A percentile compares a stretch with the other conserved stretches of the same genome.
phyloP scores from a whole-genome alignment of 2,888 invertebrate species.

The Oasisia sp. region DNA sequence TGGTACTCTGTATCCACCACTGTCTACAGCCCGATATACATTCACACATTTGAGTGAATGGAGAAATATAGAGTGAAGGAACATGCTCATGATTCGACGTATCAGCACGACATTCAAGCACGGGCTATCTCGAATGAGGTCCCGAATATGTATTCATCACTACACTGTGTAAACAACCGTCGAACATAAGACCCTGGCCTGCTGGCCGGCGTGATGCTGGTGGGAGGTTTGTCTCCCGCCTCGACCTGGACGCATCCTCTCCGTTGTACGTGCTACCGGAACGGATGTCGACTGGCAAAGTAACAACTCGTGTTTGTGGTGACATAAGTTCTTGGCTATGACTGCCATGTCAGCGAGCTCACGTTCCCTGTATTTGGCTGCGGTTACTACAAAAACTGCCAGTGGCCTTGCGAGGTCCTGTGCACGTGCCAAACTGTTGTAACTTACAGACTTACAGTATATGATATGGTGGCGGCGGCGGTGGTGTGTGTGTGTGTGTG shows the following conservation, averaged over 20 bases:
- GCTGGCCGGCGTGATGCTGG: neutral
- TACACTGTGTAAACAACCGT: neutral
- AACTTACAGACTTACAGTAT: neutral
- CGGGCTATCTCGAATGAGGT: no score
- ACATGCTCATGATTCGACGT: no score
- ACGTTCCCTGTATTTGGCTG: neutral
- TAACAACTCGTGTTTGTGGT: neutral
- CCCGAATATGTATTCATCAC: no score
- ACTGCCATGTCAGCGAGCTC: neutral
- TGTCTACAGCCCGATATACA: no score
- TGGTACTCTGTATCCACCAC: no score
- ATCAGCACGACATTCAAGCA: no score
- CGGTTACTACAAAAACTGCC: neutral
- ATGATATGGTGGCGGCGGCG: no score
- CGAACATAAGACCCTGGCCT: neutral
- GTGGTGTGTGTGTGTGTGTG: no score
- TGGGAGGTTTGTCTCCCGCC: neutral
- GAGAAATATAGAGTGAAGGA: no score
- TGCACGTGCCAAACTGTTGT: neutral
- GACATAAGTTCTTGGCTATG: neutral
- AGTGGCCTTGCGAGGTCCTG: neutral
- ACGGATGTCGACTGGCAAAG: neutral
- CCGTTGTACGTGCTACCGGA: neutral
- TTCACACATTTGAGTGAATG: no score
- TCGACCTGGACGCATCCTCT: neutral